Base-by-base conservation (phyloP, 2,113 vertebrate species). In the Macrotus californicus region DNA sequence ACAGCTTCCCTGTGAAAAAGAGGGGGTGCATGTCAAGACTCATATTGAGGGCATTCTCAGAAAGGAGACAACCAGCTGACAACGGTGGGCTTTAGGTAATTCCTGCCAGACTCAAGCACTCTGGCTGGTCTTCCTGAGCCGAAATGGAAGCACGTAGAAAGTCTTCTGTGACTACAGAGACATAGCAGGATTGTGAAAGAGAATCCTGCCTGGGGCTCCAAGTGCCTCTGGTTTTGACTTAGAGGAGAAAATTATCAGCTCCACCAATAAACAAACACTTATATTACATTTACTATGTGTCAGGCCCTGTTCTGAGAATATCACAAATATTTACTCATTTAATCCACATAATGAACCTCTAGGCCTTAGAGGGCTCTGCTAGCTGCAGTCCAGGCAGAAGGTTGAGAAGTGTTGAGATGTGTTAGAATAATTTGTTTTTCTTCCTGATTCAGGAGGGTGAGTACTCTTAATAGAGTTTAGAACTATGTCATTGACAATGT, bases 391-490 rank as follows among this genome's bases (percentile, higher is more conserved):
- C 31, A 93, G 81, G 89, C 22, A 52, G 87, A 87, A 85, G 85
- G 72, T 72, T 88, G 90, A 77, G 39, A 90, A 93, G 67, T 72
- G 29, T 92, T 67, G n/a, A 96, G 91, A 96, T 39, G 69, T 86
- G 86, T 79, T 91, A 93, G 94, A 92, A 88, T 92, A 73, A 96
- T 94, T 75, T 93, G 69, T 77, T 94, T 97, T 94, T 73, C 73
- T 96, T 89, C 88, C 91, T 86, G 61, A 89, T 95, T 85, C 0
- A 94, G 91, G 89, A 94, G 79, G 56, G 91, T 3, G 16, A 95
- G 83, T 48, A 75, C 46, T 77, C 75, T 95, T 97, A 86, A 91
- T 80, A 83, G 91, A 95, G 82, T 96, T 94, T 95, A 96, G 89
- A 96, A 83, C 93, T 86, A 67, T 85, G 95, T 89, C 95, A 95